Evolutionary conservation across 2,888 invertebrate genomes (phyloP).

Genomic region (Taenaris catops): DNA sequence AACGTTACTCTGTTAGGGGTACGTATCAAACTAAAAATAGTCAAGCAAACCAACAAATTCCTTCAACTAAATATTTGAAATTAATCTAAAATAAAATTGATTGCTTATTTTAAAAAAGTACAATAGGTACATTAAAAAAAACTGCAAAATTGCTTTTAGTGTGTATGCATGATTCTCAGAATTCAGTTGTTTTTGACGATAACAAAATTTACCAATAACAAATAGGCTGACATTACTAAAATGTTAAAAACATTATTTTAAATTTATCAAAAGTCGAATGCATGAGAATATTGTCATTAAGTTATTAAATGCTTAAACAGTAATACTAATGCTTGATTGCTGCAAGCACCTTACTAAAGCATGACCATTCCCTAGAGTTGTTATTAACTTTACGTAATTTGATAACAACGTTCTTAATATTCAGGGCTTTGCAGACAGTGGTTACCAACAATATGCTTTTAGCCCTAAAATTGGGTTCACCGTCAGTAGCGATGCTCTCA

Average conservation of each 20-base stretch:
- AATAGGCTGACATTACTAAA: no score
- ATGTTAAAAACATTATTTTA: no score
- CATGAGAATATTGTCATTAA: constrained; percentile 24
- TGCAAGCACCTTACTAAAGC: constrained; percentile 43
- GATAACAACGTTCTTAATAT: constrained; percentile 56
- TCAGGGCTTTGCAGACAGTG: constrained; percentile 58
- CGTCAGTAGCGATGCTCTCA: constrained; percentile 44
- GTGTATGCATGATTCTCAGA: constrained; percentile 44
- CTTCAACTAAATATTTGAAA: background rate
- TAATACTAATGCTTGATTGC: constrained; percentile 55
- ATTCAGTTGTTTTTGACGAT: no score
- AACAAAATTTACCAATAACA: no score
- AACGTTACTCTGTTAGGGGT: constrained; percentile 53
- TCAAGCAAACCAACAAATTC: background rate
- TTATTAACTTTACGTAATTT: constrained; percentile 34
- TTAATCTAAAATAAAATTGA: constrained; percentile 5
- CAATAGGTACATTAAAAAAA: constrained; percentile 8
- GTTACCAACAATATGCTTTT: constrained; percentile 51
- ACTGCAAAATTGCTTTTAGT: constrained; percentile 35
- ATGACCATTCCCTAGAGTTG: constrained; percentile 32
- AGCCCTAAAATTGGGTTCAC: constrained; percentile 66
- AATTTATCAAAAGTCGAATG: constrained; percentile 7
- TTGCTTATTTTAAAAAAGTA: constrained; percentile 14
- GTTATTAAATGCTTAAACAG: constrained; percentile 33
- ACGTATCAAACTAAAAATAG: constrained; percentile 42